A percentile compares a stretch with the other conserved stretches of the same genome.
Conservation (phyloP, 2,797 vertebrate species). For the Jordanella pulchra region DNA sequence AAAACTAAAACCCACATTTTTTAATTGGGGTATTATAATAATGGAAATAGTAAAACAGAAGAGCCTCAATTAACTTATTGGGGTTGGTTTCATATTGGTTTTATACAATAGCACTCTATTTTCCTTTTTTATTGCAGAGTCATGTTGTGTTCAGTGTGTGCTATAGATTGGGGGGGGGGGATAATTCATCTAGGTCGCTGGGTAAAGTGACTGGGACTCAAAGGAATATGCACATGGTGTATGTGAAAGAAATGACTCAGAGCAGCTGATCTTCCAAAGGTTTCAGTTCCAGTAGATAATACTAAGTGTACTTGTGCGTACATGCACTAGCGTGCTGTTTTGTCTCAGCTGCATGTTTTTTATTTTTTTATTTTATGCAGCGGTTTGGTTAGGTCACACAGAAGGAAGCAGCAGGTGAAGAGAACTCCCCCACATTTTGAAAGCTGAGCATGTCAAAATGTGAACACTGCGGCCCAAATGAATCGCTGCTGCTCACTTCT, state of each 20-base stretch:
- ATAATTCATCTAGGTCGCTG: neutral
- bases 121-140: neutral
- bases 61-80: neutral
- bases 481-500: conserved; percentile 15
- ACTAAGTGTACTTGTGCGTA: neutral
- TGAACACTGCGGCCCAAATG: conserved; percentile 29
- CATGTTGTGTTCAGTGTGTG: conserved; percentile 6
- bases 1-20: neutral
- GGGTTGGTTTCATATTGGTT: conserved; percentile 1
- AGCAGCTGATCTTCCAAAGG: conserved; percentile 43
- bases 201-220: conserved; percentile 16
- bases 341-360: conserved; percentile 26
- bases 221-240: conserved; percentile 30
- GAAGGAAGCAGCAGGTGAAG: conserved; percentile 39
- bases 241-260: conserved; percentile 55
- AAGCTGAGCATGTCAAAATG: conserved; percentile 54
- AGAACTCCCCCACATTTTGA: conserved; percentile 39
- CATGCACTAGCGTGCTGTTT: conserved; percentile 17
- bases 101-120: neutral
- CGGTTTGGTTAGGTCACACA: conserved; percentile 4
- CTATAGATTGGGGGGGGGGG: neutral
- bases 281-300: conserved; percentile 25
- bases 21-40: neutral
- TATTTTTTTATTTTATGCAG: conserved; percentile 21
- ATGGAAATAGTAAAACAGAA: neutral